phyloP scores from a whole-genome alignment of 2,797 vertebrate species.

The Balearica regulorum region DNA sequence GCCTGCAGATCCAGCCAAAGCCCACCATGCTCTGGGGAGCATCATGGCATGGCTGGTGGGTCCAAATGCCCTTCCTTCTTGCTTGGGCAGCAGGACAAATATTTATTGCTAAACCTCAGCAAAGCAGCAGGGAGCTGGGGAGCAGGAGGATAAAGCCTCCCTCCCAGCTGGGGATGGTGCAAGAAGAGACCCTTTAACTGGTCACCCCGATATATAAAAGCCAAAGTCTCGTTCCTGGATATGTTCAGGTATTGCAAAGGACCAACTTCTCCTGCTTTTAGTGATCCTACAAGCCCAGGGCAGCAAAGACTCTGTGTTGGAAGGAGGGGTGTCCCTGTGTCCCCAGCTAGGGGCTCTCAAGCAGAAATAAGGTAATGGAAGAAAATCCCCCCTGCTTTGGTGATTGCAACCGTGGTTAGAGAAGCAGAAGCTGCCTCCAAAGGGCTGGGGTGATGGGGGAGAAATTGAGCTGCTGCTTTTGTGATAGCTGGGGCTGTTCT shows the following conservation, averaged over 20 bases:
- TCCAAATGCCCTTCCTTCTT: not conserved
- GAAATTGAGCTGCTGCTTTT: not conserved
- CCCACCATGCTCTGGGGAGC: fast-evolving
- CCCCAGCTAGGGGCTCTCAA: not conserved
- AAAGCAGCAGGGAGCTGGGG: not conserved
- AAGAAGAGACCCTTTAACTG: not conserved
- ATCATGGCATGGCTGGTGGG: fast-evolving
- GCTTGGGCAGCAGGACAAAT: not conserved
- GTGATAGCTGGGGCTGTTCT: not conserved
- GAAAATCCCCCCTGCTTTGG: fast-evolving
- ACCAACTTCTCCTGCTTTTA: not conserved
- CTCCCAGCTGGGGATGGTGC: not conserved
- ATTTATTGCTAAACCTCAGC: not conserved
- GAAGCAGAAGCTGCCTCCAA: not conserved
- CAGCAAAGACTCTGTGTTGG: not conserved
- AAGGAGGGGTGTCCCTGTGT: not conserved
- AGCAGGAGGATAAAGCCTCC: not conserved
- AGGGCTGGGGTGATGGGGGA: not conserved
- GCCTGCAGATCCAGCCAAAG: not conserved
- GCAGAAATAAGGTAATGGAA: not conserved
- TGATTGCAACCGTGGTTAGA: not conserved
- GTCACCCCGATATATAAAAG: not conserved
- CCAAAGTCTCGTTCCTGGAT: fast-evolving
- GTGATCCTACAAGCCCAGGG: not conserved
- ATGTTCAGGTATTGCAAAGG: not conserved